Evolutionary conservation across 2,797 vertebrate species (phyloP).

Genomic region (Mormyrus hasselquistii): DNA sequence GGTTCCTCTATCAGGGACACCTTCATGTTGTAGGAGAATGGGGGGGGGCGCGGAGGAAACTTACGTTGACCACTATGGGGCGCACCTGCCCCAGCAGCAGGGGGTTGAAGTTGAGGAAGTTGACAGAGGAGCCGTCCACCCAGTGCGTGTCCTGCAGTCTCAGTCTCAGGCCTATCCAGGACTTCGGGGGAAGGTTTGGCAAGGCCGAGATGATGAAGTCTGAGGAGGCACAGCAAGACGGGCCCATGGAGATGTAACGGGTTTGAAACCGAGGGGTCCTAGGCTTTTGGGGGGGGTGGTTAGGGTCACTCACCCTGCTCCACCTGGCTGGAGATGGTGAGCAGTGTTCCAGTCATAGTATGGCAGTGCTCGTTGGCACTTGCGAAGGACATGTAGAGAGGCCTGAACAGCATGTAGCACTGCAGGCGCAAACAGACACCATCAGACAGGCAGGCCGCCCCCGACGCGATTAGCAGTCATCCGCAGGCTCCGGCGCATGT

Average conservation of each 20-base stretch:
- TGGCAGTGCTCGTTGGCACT: slow-evolving; percentile 53
- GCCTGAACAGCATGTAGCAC: slow-evolving; percentile 60
- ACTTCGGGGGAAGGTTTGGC: slow-evolving; percentile 44
- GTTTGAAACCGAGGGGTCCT: not conserved
- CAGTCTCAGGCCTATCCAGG: slow-evolving; percentile 68
- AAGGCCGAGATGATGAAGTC: slow-evolving; percentile 66
- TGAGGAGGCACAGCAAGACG: slow-evolving; percentile 32
- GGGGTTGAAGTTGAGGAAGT: slow-evolving; percentile 64
- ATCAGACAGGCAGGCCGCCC: not conserved
- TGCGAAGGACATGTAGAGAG: slow-evolving; percentile 43
- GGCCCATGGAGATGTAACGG: not conserved
- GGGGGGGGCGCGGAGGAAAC: slow-evolving; percentile 23
- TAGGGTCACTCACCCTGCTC: slow-evolving; percentile 61
- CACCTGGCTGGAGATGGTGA: slow-evolving; percentile 58
- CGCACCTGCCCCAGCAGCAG: slow-evolving; percentile 52
- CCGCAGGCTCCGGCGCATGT: not conserved
- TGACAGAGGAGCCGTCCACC: slow-evolving; percentile 51
- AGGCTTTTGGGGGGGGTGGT: not conserved
- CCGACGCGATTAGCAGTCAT: not conserved
- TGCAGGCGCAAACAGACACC: slow-evolving; percentile 38
- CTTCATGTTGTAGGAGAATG: not conserved
- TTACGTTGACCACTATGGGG: slow-evolving; percentile 54
- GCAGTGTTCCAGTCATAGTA: slow-evolving; percentile 57
- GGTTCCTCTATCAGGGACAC: not conserved
- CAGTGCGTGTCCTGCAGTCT: slow-evolving; percentile 50